Conservation (phyloP, 2,113 vertebrate genomes). For the Ictalurus punctatus region DNA sequence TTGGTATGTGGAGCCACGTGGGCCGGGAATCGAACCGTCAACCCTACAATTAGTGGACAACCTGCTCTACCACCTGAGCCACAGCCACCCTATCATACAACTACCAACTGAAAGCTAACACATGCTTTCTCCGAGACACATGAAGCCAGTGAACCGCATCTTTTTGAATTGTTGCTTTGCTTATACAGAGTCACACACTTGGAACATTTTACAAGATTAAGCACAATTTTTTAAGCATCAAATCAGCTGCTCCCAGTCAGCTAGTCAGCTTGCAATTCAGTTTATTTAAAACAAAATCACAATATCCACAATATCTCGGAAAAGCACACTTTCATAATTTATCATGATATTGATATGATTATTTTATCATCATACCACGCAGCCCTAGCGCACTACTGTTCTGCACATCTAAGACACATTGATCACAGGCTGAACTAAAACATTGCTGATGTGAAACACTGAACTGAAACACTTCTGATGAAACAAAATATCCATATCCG, state of each 20-base stretch:
- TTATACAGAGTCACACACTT: not conserved
- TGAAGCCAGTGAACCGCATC: not conserved
- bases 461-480: not conserved
- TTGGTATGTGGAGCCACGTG: no score
- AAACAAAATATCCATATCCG: conserved; percentile 40
- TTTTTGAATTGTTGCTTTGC: no score
- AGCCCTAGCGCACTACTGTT: conserved; percentile 36
- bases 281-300: not conserved
- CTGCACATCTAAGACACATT: conserved; percentile 49
- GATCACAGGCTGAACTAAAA: conserved; percentile 32
- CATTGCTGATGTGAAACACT: conserved; percentile 46
- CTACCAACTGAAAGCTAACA: not conserved
- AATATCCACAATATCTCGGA: not conserved
- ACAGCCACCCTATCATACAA: not conserved
- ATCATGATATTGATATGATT: not conserved
- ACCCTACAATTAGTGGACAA: no score
- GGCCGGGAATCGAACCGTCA: no score
- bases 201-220: no score
- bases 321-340: not conserved
- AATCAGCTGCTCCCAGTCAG: not conserved
- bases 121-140: not conserved
- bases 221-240: not conserved
- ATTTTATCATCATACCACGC: conserved; percentile 30
- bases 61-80: no score
- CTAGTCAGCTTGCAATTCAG: not conserved